Base-by-base conservation (phyloP, 2,888 invertebrate species). In the Acrocera orbiculus region DNA sequence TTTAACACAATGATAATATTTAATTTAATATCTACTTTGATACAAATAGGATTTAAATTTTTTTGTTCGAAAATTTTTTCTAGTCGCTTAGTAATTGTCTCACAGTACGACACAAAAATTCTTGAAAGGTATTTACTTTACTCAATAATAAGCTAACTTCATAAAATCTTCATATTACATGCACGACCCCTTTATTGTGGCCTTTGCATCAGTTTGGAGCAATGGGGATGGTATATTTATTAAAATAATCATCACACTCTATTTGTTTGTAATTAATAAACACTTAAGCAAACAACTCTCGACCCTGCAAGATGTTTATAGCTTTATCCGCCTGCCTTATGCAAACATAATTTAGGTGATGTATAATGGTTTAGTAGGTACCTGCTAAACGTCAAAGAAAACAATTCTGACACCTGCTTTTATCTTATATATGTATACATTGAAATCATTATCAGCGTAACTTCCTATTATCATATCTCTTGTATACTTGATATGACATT, bases 211-310 rank as follows among this genome's bases (percentile, higher is more conserved):
- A 22, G 8, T 3, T 22, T 16, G 10, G 11, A 4, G 13, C 24
- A 15, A 15, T 24, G 16, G 16, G 24, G 17, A 27, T 31, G n/a
- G 23, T 15, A 25, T 31, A n/a, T n/a, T 37, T 37, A 34, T 34
- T 37, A 34, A 37, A 37, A 37, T 33, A 37, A 37, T 34, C 34
- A 37, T 34, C 34, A 27, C 34, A 33, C 32, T 33, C 30, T 30
- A 33, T 36, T 36, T 36, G 37, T 37, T 37, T 37, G 37, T 37
- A 34, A 37, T 37, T 37, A 37, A 34, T 34, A 37, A 37, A 37
- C 37, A 37, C 37, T 37, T 37, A 27, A 31, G 34, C 29, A 34
- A 37, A 37, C 37, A 37, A 26, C 37, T 27, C 22, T 9, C 10
- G 30, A 23, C 22, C 8, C 3, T 16, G 9, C 14, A 9, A 14